Conservation (phyloP, 2,113 vertebrate genomes). For the Pseudorhombus dupliciocellatus region DNA sequence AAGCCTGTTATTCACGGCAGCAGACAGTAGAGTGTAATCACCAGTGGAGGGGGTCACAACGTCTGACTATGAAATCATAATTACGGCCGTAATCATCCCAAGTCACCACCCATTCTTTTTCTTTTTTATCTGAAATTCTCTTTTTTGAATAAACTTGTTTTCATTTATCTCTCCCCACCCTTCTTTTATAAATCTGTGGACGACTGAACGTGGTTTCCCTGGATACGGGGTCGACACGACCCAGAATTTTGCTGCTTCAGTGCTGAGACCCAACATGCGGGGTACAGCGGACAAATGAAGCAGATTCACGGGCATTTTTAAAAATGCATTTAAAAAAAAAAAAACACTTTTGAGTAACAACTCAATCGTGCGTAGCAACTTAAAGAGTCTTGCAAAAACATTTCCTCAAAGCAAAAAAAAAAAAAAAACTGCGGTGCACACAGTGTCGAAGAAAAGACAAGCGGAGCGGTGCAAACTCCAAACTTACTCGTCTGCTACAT, state of each 20-base stretch:
- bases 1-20: slow-evolving; percentile 88
- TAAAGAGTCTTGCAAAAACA: no score
- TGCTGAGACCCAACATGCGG: no score
- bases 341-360: no score
- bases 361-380: no score
- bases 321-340: no score
- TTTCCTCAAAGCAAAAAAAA: not conserved
- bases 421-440: not conserved
- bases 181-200: slow-evolving; percentile 1
- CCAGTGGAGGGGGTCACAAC: slow-evolving; percentile 76
- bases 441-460: slow-evolving; percentile 7
- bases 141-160: slow-evolving; percentile 24
- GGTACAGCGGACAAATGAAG: no score
- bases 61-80: slow-evolving; percentile 85
- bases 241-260: no score
- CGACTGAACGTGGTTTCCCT: no score
- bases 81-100: slow-evolving; percentile 85
- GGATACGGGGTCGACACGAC: no score
- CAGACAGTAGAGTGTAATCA: slow-evolving; percentile 86
- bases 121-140: slow-evolving; percentile 34
- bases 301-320: no score
- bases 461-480: slow-evolving; percentile 13
- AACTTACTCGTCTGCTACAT: slow-evolving; percentile 39
- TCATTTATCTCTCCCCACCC: not conserved
- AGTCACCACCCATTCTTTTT: slow-evolving; percentile 73